Evolutionary conservation across 2,888 invertebrate genomes (phyloP).

Genomic region (Xestobium rufovillosum): DNA sequence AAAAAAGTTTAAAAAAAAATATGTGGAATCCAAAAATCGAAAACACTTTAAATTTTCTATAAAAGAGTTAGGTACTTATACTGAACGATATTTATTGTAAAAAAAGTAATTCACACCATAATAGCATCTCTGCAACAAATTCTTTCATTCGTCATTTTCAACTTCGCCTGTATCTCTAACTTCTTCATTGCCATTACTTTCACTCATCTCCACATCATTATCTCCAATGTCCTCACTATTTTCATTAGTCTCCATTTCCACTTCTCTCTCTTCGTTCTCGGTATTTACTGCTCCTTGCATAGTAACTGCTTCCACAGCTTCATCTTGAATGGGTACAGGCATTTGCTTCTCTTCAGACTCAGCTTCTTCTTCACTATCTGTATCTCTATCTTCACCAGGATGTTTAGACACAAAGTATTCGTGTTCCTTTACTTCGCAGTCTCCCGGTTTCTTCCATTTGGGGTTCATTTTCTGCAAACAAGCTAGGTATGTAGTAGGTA

Average conservation of each 20-base stretch:
- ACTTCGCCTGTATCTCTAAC: conserved; percentile 30
- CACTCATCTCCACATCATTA: conserved; percentile 6
- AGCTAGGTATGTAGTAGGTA: too few species aligned
- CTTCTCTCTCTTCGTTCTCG: background rate
- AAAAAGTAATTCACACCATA: too few species aligned
- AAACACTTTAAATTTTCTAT: too few species aligned
- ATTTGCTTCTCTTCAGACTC: conserved; percentile 25
- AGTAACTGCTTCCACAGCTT: conserved; percentile 28
- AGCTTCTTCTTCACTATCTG: conserved; percentile 55
- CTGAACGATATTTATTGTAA: too few species aligned
- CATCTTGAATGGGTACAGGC: conserved; percentile 41
- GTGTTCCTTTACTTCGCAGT: conserved; percentile 47
- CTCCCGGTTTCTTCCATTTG: conserved; percentile 58
- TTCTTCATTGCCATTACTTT: conserved; percentile 9
- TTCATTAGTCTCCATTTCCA: conserved; percentile 5
- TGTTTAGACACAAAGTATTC: conserved; percentile 55
- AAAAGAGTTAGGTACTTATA: too few species aligned
- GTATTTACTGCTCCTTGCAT: background rate
- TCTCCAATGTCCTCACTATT: too few species aligned
- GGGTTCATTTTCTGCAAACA: conserved; percentile 43
- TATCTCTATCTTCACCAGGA: conserved; percentile 58
- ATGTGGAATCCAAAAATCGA: too few species aligned
- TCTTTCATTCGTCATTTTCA: conserved; percentile 29
- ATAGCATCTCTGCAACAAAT: too few species aligned
- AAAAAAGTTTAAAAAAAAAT: too few species aligned